Base-by-base conservation (phyloP, 2,113 vertebrate species). In the Pelecanoides urinatrix region DNA sequence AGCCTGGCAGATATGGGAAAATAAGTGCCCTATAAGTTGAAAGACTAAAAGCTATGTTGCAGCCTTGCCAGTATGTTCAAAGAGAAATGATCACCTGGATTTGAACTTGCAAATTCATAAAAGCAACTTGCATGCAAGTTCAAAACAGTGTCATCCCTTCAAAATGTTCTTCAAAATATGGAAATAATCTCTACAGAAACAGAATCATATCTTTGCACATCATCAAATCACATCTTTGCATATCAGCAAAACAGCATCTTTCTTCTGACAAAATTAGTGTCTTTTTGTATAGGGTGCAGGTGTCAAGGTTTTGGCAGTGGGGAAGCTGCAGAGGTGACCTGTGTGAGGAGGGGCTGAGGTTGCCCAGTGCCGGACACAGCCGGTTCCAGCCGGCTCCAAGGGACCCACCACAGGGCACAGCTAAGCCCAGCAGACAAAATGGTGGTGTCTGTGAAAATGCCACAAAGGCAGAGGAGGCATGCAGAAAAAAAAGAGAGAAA, bases 331-430 rank as follows among this genome's bases (percentile, higher is more conserved):
- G 15, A n/a, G 27, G 42, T 10, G 50, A 40, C 9, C 30, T 27
- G 25, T 50, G 49, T 36, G 42, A 78, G 36, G 23, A 65, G 58
- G 34, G 18, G 16, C 58, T 2, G 2, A 18, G 12, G 18, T 4
- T 65, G 66, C 19, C 22, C 36, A 0, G 1, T 27, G n/a, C 9
- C 4, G 5, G 49, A 9, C 16, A 32, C 26, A 50, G 17, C 3
- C 3, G 1, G 18, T 10, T 66, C 59, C 50, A 58, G 40, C 6
- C 1, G 2, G n/a, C 20, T 55, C 40, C 36, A 27, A 6, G 2
- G 2, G 11, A 14, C 22, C 25, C 68, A 44, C 11, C 1, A 5
- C 32, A 26, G n/a, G 36, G 32, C 22, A 32, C 4, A 6, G 30
- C 45, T 53, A 12, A 56, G 47, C 12, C 34, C 49, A 7, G 3